Evolutionary conservation across 92 coral and sea anemone species (phyloP).

Genomic region (Zoanthus gigantus): DNA sequence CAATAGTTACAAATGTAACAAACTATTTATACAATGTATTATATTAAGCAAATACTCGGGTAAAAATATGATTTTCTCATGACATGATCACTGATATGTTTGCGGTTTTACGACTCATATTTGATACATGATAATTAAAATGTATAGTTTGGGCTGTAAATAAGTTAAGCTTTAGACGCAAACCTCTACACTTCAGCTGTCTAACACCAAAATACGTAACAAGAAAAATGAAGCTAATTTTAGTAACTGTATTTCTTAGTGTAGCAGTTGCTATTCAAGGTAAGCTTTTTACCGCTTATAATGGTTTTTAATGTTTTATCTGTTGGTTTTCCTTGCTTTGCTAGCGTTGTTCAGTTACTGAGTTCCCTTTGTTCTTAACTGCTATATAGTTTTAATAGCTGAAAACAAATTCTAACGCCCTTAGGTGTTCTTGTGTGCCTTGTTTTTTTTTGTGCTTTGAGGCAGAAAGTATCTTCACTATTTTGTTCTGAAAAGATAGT

Average conservation of each 20-base stretch:
- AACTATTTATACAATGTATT: slow-evolving; percentile 2
- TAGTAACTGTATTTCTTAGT: slow-evolving; percentile 1
- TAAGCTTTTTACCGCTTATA: background rate
- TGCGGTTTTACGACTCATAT: slow-evolving; percentile 6
- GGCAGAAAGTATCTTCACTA: too few species aligned
- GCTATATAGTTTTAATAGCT: too few species aligned
- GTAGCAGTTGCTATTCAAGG: background rate
- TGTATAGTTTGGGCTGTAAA: background rate
- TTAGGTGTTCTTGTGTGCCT: too few species aligned
- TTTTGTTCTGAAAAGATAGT: background rate
- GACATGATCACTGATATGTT: slow-evolving; percentile 24
- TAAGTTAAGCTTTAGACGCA: background rate
- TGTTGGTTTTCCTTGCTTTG: too few species aligned
- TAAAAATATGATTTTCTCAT: slow-evolving; percentile 14
- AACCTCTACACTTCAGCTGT: slow-evolving; percentile 8
- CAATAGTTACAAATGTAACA: background rate
- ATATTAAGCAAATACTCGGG: slow-evolving; percentile 2
- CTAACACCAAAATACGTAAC: background rate
- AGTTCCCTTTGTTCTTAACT: too few species aligned
- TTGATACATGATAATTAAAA: slow-evolving; percentile 5
- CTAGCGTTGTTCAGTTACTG: too few species aligned
- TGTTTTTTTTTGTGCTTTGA: too few species aligned
- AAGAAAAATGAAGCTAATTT: slow-evolving; percentile 23
- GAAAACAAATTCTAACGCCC: too few species aligned
- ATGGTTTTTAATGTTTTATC: too few species aligned